Base-by-base conservation (phyloP, 2,888 invertebrate species). In the Trissolcus japonicus region DNA sequence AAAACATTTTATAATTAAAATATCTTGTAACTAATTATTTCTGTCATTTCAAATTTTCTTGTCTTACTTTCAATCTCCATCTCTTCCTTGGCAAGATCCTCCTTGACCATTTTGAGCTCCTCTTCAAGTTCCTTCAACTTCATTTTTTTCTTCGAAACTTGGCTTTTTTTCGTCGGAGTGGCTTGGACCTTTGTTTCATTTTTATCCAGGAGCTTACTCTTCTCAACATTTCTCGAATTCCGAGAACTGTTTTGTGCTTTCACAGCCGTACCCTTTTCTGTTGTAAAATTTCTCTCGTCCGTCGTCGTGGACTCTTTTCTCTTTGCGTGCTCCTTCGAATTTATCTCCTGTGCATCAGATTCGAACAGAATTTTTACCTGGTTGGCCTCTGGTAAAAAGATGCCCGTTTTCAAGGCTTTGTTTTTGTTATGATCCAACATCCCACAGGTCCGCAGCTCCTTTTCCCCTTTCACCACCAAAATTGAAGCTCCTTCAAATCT, bases 381-480 rank as follows among this genome's bases (percentile, higher is more conserved):
- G 80, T 91, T 90, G 60, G 93, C 91, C 83, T 91, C 87, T 60
- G 91, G 91, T n/a, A 86, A 56, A 69, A 83, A 87, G 63, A 86
- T 84, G 40, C 84, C 84, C 51, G 82, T 76, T 0, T 92, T 91
- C 57, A 91, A 91, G 80, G 92, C 91, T 84, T 93, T 94, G 82
- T 93, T 92, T 81, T 91, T 91, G 81, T 93, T 93, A 80, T 93
- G 92, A 78, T 95, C 94, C 80, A 95, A 89, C 79, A 96, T 91
- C 2, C 94, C 95, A 87, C 96, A 96, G 1, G 95, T 95, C 79
- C 93, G 91, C 54, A 96, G 89, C 86, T 93, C 93, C 82, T 93
- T 93, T 56, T 94, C 94, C 7, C 95, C 96, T 89, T 94, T 93
- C 0, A 96, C 95, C 1, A 96, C 94, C 82, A 96, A 90, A 83